Evolutionary conservation across 1,140 invertebrate species (phyloP), one percentile per base, ranked within the genome.

Genomic region (Ectropis grisescens): DNA sequence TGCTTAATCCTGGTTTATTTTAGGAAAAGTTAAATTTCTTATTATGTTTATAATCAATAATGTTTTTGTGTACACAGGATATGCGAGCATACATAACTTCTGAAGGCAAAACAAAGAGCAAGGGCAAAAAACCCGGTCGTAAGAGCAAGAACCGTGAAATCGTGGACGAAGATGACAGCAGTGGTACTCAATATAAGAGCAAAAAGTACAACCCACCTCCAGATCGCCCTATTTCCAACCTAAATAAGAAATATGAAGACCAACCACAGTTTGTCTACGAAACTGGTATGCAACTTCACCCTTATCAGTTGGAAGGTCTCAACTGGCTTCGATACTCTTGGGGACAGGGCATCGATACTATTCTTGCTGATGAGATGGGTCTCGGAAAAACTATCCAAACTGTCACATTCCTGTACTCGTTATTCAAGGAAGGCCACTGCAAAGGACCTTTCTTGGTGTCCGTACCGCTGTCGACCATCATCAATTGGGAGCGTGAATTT

Each of bases 401-500:
- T 1, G 98, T 99, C 24, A 92, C 93, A 24, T 99, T 99, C 82
- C 86, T 99, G 0, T 98, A 99, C 72, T 99, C 97, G 0, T 84
- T 99, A 0, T 99, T 96, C 74, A 99, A 98, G 72, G 98, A 99
- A 85, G 97, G 97, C 2, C 97, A 99, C 66, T 98, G 94, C 61
- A 96, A 96, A 69, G 98, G 98, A 9, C 98, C 98, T 0, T 99
- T 99, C 78, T 82, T 99, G 25, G 94, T 97, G 1, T 94, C 94
- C 24, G 98, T 98, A 13, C 98, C 98, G 0, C 83, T 99, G 0
- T 99, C 98, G 0, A 99, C 98, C 0, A 95, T 99, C 29, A 99
- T 99, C 42, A 99, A 99, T 84, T 99, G 98, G 98, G 98, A 99
- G 76, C 87, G 98, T 83, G 98, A 99, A 82, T 99, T 99, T 75